phyloP scores from a whole-genome alignment of 2,113 vertebrate species.

The Pogonocichla stellata region DNA sequence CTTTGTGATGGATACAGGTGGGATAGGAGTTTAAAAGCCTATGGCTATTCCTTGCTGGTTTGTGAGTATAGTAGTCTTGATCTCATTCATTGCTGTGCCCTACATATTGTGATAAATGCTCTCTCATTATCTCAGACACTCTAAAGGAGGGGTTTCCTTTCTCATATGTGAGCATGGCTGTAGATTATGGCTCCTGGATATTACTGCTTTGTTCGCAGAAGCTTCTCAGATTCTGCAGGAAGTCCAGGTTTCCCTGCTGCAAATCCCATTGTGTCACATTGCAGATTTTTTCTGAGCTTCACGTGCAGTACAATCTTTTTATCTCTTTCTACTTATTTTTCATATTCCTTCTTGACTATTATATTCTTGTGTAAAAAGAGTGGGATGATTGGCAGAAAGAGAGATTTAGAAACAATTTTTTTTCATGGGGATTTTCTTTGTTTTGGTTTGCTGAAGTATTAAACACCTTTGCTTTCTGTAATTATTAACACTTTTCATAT shows the following conservation, averaged over 20 bases:
- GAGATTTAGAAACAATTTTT: background rate
- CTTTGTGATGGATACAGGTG: background rate
- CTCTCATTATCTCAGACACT: background rate
- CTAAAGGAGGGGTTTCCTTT: conserved; percentile 13
- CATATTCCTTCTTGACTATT: background rate
- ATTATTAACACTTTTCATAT: fast-evolving
- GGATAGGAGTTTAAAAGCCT: background rate
- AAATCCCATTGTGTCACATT: background rate
- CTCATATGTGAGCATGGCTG: background rate
- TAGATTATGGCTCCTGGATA: background rate
- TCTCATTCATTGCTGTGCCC: background rate
- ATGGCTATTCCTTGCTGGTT: background rate
- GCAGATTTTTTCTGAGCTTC: background rate
- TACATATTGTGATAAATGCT: background rate
- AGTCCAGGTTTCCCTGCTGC: background rate
- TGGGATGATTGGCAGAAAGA: background rate
- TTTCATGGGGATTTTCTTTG: background rate
- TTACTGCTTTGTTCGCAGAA: conserved; percentile 21
- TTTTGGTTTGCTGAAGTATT: background rate
- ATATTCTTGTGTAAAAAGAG: background rate
- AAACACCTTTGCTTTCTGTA: background rate
- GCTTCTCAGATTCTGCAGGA: background rate
- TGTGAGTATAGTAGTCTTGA: background rate
- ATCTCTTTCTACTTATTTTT: background rate
- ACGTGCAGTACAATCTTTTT: background rate